Percentiles rank a stretch among this genome's conserved stretches.
These are phyloP conservation scores for Pharmacophagus antenor DNA, from an alignment of 2,888 invertebrate genomes.

Conservation along the genomic window DNA sequence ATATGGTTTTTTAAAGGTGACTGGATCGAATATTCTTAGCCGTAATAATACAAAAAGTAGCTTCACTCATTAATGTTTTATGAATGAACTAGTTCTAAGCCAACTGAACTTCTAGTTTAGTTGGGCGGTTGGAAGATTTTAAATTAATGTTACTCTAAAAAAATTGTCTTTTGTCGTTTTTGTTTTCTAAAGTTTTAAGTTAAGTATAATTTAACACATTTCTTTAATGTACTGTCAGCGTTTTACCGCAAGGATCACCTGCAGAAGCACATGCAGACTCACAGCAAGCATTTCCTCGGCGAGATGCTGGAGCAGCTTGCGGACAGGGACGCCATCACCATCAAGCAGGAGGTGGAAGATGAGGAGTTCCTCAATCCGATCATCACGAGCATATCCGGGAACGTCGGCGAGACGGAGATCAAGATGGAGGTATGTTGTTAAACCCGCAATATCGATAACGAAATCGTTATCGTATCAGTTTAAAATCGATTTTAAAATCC, in stretches of 20 bases:
- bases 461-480: too few species aligned
- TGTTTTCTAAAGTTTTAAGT: slow-evolving; percentile 4
- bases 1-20: too few species aligned
- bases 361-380: slow-evolving; percentile 44
- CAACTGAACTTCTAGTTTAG: too few species aligned
- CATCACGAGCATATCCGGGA: slow-evolving; percentile 36
- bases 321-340: slow-evolving; percentile 46
- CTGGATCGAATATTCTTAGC: too few species aligned
- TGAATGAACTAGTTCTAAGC: too few species aligned
- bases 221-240: slow-evolving; percentile 55
- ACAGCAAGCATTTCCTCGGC: slow-evolving; percentile 74
- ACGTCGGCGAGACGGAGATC: slow-evolving; percentile 39
- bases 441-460: not conserved
- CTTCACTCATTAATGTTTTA: too few species aligned
- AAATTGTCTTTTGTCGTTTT: too few species aligned
- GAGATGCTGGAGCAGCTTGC: slow-evolving; percentile 46
- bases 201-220: not conserved
- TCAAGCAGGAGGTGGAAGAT: slow-evolving; percentile 52
- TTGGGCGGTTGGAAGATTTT: too few species aligned
- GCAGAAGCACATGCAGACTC: slow-evolving; percentile 88
- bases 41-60: too few species aligned
- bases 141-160: too few species aligned
- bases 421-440: slow-evolving; percentile 42
- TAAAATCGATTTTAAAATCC: too few species aligned
- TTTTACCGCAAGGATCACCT: slow-evolving; percentile 90